A percentile compares a stretch with the other conserved stretches of the same genome.
phyloP scores from a whole-genome alignment of 2,797 vertebrate genomes.

The Arnoldichthys spilopterus region DNA sequence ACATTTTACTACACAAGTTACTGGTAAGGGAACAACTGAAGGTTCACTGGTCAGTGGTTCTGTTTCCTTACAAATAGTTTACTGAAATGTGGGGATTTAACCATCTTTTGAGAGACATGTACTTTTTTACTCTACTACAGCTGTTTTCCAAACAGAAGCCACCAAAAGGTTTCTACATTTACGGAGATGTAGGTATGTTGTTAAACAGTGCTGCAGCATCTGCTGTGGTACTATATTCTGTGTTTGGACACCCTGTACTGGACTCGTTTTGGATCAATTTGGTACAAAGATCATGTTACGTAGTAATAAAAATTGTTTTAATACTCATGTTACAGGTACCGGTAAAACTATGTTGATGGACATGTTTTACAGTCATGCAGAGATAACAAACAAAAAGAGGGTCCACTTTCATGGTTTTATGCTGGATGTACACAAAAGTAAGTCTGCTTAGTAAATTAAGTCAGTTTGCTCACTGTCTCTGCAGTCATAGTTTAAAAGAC shows the following conservation, averaged over 20 bases:
- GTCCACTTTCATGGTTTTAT: slow-evolving; percentile 99
- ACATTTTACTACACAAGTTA: background rate
- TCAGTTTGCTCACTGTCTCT: background rate
- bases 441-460: slow-evolving; percentile 65
- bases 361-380: slow-evolving; percentile 93
- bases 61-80: background rate
- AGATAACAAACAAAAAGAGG: slow-evolving; percentile 90
- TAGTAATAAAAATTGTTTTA: background rate
- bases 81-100: background rate
- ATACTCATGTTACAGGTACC: slow-evolving; percentile 82
- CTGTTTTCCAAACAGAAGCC: slow-evolving; percentile 82
- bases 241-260: background rate
- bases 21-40: background rate
- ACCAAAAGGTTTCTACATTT: slow-evolving; percentile 93
- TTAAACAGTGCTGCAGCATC: background rate
- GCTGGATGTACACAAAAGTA: slow-evolving; percentile 97
- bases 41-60: background rate
- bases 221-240: background rate
- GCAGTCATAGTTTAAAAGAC: background rate
- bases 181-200: slow-evolving; percentile 93
- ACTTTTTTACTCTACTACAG: slow-evolving; percentile 75
- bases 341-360: slow-evolving; percentile 99
- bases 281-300: background rate
- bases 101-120: too few species aligned
- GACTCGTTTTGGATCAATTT: background rate